Evolutionary conservation across 2,888 invertebrate species (phyloP).

Genomic region (Pinctada fucata): DNA sequence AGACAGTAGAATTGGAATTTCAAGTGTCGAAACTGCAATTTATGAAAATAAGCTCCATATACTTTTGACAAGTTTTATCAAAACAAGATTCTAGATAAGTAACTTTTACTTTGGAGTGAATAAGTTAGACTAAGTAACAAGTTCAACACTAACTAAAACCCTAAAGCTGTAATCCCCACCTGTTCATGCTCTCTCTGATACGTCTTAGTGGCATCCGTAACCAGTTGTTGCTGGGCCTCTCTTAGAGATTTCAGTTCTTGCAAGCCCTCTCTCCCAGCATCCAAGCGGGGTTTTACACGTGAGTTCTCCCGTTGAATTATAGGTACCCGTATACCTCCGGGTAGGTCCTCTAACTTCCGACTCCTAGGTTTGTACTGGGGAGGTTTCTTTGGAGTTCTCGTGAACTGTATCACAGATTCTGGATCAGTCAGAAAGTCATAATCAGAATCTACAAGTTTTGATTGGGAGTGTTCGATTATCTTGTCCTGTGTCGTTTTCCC

Average conservation of each 20-base stretch:
- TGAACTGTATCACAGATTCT: slow-evolving; percentile 31
- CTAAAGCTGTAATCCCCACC: neutral
- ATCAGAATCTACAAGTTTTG: no score
- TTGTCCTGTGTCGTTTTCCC: no score
- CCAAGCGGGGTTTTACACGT: slow-evolving; percentile 35
- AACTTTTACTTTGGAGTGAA: no score
- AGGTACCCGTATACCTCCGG: slow-evolving; percentile 45
- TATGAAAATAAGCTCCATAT: no score
- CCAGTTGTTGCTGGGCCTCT: slow-evolving; percentile 37
- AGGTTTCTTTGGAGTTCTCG: slow-evolving; percentile 32
- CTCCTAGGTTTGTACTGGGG: slow-evolving; percentile 41
- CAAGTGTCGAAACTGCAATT: no score
- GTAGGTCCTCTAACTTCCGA: slow-evolving; percentile 40
- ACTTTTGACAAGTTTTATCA: no score
- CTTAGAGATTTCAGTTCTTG: slow-evolving; percentile 45
- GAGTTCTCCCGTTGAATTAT: slow-evolving; percentile 35
- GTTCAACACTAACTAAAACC: no score
- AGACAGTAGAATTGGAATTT: no score
- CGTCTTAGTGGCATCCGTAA: slow-evolving; percentile 31
- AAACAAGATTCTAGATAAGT: no score
- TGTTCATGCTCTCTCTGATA: neutral
- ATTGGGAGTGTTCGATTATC: no score
- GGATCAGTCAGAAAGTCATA: neutral
- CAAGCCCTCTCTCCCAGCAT: slow-evolving; percentile 45
- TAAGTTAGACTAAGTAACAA: no score